These are phyloP conservation scores for Perca flavescens DNA, from an alignment of 2,113 vertebrate species.

Conservation along the genomic window DNA sequence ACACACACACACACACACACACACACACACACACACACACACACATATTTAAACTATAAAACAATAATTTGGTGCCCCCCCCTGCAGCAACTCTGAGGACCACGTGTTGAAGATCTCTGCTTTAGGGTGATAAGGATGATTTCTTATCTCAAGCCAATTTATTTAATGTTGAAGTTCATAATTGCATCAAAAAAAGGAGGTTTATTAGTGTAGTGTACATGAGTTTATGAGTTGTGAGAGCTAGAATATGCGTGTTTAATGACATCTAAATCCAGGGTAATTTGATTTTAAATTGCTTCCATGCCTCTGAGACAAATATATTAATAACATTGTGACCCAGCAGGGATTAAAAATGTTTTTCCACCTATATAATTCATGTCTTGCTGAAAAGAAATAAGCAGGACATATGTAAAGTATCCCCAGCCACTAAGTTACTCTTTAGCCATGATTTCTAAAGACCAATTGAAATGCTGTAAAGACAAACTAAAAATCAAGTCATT, in stretches of 20 bases:
- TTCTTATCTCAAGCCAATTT: not conserved
- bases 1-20: no score
- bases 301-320: not conserved
- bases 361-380: not conserved
- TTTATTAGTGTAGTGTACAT: not conserved
- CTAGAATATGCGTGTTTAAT: no score
- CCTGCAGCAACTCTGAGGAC: no score
- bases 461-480: not conserved
- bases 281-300: not conserved
- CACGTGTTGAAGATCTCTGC: no score
- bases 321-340: not conserved
- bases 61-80: no score
- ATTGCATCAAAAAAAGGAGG: not conserved
- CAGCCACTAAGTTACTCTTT: not conserved
- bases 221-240: not conserved
- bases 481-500: not conserved
- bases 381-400: not conserved
- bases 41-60: no score
- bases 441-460: not conserved
- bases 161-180: not conserved
- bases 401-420: not conserved
- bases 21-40: no score
- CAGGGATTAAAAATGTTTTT: not conserved
- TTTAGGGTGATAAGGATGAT: not conserved
- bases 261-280: not conserved